These are phyloP conservation scores for Zhuqinia jingwanae DNA, from an alignment of 2,888 invertebrate species.

Conservation along the genomic window DNA sequence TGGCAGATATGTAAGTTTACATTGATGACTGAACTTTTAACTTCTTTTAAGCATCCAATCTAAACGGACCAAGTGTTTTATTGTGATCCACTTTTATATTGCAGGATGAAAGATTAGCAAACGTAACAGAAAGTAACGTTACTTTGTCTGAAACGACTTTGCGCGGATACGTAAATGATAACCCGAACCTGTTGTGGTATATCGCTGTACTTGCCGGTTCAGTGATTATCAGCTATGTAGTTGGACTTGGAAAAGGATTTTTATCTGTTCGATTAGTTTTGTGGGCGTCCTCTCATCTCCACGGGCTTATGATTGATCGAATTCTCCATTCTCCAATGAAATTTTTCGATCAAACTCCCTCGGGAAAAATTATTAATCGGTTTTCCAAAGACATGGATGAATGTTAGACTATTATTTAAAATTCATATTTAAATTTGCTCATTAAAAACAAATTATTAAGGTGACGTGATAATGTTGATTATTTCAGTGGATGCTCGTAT, in stretches of 20 bases:
- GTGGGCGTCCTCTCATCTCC: conserved; percentile 79
- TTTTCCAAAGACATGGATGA: conserved; percentile 83
- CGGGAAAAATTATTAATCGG: conserved; percentile 81
- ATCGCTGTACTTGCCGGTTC: conserved; percentile 81
- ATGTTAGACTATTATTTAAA: conserved; percentile 80
- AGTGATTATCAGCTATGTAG: conserved; percentile 81
- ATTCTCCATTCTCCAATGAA: conserved; percentile 80
- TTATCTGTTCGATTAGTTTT: conserved; percentile 79
- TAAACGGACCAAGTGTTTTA: background rate
- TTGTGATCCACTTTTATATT: background rate
- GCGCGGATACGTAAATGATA: conserved; percentile 80
- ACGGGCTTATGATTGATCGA: conserved; percentile 79
- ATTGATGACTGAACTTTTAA: too few species aligned
- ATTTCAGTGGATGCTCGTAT: conserved; percentile 82
- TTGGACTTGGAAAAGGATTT: conserved; percentile 81
- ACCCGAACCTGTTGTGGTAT: conserved; percentile 81
- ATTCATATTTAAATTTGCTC: background rate
- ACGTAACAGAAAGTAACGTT: conserved; percentile 71
- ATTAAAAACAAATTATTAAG: background rate
- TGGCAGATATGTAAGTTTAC: conserved; percentile 73
- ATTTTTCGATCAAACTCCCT: conserved; percentile 82
- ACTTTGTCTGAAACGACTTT: conserved; percentile 76
- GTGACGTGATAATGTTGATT: conserved; percentile 37
- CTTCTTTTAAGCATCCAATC: too few species aligned
- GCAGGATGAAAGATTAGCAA: conserved; percentile 70